Conservation (phyloP, 2,888 invertebrate genomes). For the Diloba caeruleocephala region DNA sequence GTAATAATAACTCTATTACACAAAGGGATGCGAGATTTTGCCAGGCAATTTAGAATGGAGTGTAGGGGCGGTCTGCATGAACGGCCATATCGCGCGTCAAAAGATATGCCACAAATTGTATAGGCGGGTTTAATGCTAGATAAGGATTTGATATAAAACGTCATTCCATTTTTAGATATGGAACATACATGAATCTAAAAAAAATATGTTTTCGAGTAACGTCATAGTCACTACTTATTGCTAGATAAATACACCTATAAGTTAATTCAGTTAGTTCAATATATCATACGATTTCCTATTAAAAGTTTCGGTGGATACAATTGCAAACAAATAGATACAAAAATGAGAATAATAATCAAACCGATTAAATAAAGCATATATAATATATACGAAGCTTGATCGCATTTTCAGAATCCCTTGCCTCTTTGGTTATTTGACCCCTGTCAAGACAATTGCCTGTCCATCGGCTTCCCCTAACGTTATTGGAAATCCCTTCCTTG, state of each 20-base stretch:
- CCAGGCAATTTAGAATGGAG: constrained; percentile 77
- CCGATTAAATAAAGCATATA: constrained; percentile 29
- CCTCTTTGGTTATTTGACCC: constrained; percentile 77
- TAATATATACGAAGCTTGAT: constrained; percentile 44
- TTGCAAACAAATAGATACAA: background rate
- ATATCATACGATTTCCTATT: too few relatives aligned
- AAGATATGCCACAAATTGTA: constrained; percentile 59
- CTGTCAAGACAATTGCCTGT: constrained; percentile 75
- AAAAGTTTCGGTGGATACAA: background rate
- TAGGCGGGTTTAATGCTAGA: constrained; percentile 41
- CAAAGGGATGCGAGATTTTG: constrained; percentile 81
- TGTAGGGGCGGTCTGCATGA: constrained; percentile 68
- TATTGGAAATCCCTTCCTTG: constrained; percentile 76
- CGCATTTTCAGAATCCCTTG: constrained; percentile 55
- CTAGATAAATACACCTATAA: too few relatives aligned
- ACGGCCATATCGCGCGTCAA: constrained; percentile 60
- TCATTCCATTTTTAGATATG: constrained; percentile 7
- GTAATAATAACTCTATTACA: constrained; percentile 82
- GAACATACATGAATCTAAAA: constrained; percentile 1
- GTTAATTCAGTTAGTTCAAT: too few relatives aligned
- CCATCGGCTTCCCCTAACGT: constrained; percentile 74
- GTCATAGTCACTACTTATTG: background rate
- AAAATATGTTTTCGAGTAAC: background rate
- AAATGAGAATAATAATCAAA: constrained; percentile 14
- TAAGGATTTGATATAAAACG: constrained; percentile 24